These are phyloP conservation scores for Xanthorhoe spadicearia DNA, from an alignment of 2,888 invertebrate genomes.

Conservation along the genomic window DNA sequence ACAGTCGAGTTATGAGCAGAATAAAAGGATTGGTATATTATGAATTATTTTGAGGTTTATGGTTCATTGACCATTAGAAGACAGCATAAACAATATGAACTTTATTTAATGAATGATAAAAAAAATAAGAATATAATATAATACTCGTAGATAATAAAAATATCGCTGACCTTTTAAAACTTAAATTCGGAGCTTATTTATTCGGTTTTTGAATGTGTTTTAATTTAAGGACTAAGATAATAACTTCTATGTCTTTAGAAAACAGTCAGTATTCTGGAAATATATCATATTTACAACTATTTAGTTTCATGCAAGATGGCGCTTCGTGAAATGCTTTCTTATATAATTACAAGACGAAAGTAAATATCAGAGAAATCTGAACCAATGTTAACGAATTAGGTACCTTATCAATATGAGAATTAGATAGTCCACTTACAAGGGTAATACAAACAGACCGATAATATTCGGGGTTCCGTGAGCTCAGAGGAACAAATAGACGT, in stretches of 20 bases:
- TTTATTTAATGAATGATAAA: not conserved
- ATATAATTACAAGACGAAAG: not conserved
- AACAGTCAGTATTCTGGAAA: no score
- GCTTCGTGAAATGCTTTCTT: no score
- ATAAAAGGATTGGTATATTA: slow-evolving; percentile 10
- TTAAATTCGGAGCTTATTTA: no score
- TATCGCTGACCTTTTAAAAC: no score
- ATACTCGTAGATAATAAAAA: no score
- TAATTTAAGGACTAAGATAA: no score
- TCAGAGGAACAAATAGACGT: slow-evolving; percentile 62
- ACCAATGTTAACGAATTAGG: not conserved
- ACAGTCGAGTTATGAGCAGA: slow-evolving; percentile 6
- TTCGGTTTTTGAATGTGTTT: no score
- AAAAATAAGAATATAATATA: no score
- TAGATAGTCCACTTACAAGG: slow-evolving; percentile 38
- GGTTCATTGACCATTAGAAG: not conserved
- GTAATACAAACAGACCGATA: slow-evolving; percentile 39
- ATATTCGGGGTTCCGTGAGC: slow-evolving; percentile 25
- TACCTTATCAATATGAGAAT: slow-evolving; percentile 33
- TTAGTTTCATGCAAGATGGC: no score
- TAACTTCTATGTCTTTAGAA: no score
- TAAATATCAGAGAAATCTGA: not conserved
- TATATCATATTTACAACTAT: no score
- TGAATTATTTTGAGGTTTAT: not conserved
- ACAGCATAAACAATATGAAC: not conserved